A percentile compares a stretch with the other conserved stretches of the same genome.
These are phyloP conservation scores for Sebastes kiyomatsui DNA, from an alignment of 2,797 vertebrate species.

Conservation along the genomic window DNA sequence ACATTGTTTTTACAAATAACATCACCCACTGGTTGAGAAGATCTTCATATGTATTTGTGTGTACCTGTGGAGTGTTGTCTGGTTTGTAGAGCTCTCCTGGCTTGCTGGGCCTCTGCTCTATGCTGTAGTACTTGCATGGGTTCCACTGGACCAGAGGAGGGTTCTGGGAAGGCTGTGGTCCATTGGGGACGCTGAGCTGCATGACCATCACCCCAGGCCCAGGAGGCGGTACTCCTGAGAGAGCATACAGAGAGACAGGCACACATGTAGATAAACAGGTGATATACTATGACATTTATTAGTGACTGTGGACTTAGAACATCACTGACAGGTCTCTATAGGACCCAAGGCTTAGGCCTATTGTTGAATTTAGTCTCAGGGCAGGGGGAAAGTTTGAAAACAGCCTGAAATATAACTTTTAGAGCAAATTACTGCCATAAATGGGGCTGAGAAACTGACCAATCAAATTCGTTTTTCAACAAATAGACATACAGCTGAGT, in stretches of 20 bases:
- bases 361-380: neutral
- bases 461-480: neutral
- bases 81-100: conserved; percentile 92
- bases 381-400: neutral
- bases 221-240: conserved; percentile 91
- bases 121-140: conserved; percentile 98
- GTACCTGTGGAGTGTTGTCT: conserved; percentile 90
- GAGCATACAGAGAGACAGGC: conserved; percentile 13
- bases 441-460: neutral
- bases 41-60: neutral
- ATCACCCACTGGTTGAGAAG: neutral
- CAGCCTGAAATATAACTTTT: neutral
- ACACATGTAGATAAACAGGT: neutral
- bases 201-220: conserved; percentile 96
- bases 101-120: conserved; percentile 95
- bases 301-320: neutral
- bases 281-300: neutral
- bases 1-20: neutral
- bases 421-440: neutral
- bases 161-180: conserved; percentile 93
- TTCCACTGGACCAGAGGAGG: conserved; percentile 96
- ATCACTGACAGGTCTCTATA: neutral
- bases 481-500: neutral
- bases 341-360: no score
- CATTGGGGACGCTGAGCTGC: conserved; percentile 97